These are phyloP conservation scores for Hyles vespertilio DNA, from an alignment of 1,140 invertebrate genomes.

Conservation along the genomic window DNA sequence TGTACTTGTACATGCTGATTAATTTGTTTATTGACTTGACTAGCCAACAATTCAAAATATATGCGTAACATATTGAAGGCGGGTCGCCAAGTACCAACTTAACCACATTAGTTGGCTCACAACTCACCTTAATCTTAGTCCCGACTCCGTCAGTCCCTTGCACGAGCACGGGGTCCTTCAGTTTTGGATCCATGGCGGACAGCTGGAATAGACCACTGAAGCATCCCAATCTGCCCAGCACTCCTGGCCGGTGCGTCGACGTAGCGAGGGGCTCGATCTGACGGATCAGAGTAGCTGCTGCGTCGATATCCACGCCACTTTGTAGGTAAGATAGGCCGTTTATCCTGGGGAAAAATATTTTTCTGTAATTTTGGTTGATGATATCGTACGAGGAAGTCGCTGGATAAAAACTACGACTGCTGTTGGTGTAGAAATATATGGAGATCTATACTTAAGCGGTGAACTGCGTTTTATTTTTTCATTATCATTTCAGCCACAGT, in stretches of 20 bases:
- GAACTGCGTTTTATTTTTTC: too few species aligned
- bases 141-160: conserved; percentile 97
- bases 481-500: too few species aligned
- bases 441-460: too few species aligned
- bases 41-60: too few species aligned
- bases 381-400: too few species aligned
- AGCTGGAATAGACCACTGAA: conserved; percentile 96
- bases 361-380: too few species aligned
- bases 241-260: conserved; percentile 82
- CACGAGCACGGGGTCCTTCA: conserved; percentile 90
- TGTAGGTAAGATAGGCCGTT: conserved; percentile 89
- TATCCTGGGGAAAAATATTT: conserved; percentile 35
- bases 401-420: too few species aligned
- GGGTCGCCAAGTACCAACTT: too few species aligned
- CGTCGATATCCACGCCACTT: conserved; percentile 95
- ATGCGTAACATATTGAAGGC: too few species aligned
- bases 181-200: conserved; percentile 75
- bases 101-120: not conserved
- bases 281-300: conserved; percentile 90
- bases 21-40: too few species aligned
- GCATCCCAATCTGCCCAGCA: conserved; percentile 89
- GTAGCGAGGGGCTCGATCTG: conserved; percentile 87
- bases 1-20: too few species aligned
- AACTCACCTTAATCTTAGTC: conserved; percentile 90
- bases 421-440: too few species aligned